Evolutionary conservation across 1,140 invertebrate species (phyloP), one percentile per base, ranked within the genome.

Genomic region (Nylanderia fulva): DNA sequence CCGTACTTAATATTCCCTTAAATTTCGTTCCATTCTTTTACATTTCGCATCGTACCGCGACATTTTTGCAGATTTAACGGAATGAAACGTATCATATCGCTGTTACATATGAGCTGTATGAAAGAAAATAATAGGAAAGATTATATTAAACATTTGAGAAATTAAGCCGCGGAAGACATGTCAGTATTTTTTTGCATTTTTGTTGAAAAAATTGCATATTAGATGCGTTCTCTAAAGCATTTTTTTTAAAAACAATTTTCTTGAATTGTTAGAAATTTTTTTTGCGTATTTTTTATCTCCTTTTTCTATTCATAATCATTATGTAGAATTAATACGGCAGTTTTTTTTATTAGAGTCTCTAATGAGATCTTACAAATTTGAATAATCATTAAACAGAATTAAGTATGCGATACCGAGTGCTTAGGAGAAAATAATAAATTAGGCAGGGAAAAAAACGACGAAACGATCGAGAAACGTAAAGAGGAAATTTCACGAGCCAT

Each of bases 391-490:
- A 79, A 79, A 79, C 33, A 80, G 52, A 54, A 29, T 82, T 82
- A 82, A 60, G 52, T 27, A 82, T 48, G 24, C 33, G 54, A 82
- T 58, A 72, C 24, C 64, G 58, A 61, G 29, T 64, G 29, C 71
- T 52, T 61, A 72, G 13, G 36, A 71, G 24, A 71, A 82, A 82
- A 82, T 82, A 82, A 82, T 82, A 82, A 82, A 82, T 82, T 52
- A 72, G 52, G 24, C 36, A 11, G 36, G 24, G 27, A 58, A 29
- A 63, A 84, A 66, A 56, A 27, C 13, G 42, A 39, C n/a, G 21
- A 82, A 69, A 80, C 21, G 58, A 85, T 80, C 36, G 52, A 27
- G 21, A 39, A 60, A 84, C 13, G 29, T 58, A 33, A 66, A 66
- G 85, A 45, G 66, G 36, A 68, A 87, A 63, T 85, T 87, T 85